These are phyloP conservation scores for Cantharis rustica DNA, from an alignment of 2,888 invertebrate species.

Conservation along the genomic window DNA sequence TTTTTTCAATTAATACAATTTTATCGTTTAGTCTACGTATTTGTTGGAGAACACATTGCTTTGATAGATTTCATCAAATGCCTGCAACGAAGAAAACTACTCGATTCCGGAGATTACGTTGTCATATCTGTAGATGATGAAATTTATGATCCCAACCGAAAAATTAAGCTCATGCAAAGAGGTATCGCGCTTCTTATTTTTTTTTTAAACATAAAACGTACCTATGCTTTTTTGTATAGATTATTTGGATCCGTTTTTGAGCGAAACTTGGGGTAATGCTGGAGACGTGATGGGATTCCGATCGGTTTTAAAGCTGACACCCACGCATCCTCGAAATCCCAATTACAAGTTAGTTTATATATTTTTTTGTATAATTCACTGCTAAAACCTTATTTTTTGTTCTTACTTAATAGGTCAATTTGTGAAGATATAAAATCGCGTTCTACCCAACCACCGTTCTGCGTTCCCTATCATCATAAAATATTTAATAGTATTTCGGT, in stretches of 20 bases:
- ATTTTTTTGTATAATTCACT: not conserved
- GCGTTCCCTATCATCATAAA: conserved; percentile 77
- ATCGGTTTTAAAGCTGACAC: conserved; percentile 79
- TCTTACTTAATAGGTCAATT: conserved; percentile 61
- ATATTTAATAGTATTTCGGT: conserved; percentile 75
- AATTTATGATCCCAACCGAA: conserved; percentile 72
- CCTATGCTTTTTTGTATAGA: conserved; percentile 58
- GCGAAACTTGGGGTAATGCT: conserved; percentile 57
- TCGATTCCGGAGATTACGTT: conserved; percentile 81
- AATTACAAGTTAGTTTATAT: conserved; percentile 68
- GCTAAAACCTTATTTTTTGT: not conserved
- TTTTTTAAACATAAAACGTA: not conserved
- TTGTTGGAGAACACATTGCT: conserved; percentile 86
- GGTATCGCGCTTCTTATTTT: conserved; percentile 47
- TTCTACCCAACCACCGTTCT: conserved; percentile 74
- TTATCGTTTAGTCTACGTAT: conserved; percentile 79
- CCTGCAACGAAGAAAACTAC: conserved; percentile 73
- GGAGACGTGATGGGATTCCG: conserved; percentile 73
- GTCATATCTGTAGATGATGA: conserved; percentile 89
- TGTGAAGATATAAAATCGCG: conserved; percentile 72
- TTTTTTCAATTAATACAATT: not conserved
- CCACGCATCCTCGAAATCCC: conserved; percentile 76
- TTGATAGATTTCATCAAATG: conserved; percentile 83
- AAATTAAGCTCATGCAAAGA: conserved; percentile 60
- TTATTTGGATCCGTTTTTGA: conserved; percentile 71